phyloP scores from a whole-genome alignment of 2,888 invertebrate genomes.

The Odiellus spinosus region DNA sequence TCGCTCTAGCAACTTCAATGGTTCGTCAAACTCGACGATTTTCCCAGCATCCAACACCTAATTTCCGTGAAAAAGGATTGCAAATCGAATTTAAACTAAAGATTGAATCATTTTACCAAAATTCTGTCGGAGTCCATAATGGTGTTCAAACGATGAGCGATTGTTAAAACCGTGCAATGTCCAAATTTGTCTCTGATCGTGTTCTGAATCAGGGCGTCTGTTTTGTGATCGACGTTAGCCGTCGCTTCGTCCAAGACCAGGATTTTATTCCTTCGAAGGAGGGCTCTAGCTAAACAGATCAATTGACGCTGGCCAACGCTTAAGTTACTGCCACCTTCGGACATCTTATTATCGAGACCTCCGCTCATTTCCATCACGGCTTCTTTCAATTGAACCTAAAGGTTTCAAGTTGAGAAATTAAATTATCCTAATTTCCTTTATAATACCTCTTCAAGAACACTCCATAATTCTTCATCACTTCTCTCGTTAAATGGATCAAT shows the following conservation, averaged over 20 bases:
- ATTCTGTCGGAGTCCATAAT: constrained; percentile 83
- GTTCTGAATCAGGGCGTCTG: constrained; percentile 50
- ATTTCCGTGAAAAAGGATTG: no score
- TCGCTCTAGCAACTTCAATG: constrained; percentile 39
- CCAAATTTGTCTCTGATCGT: constrained; percentile 64
- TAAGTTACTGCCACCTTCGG: constrained; percentile 61
- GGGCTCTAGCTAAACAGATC: constrained; percentile 73
- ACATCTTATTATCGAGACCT: constrained; percentile 49
- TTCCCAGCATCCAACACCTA: constrained; percentile 58
- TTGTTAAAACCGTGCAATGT: constrained; percentile 37
- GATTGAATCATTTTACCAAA: constrained; percentile 51
- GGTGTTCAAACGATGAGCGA: constrained; percentile 51
- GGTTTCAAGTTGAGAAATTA: no score
- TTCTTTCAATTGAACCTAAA: constrained; percentile 54
- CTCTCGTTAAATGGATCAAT: constrained; percentile 69
- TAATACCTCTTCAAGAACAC: constrained; percentile 59
- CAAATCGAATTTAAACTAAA: no score
- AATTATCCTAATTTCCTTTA: constrained; percentile 4
- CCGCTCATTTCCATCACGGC: constrained; percentile 44
- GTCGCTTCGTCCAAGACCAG: constrained; percentile 82
- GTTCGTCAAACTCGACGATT: constrained; percentile 60
- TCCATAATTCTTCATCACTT: constrained; percentile 61
- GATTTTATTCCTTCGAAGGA: constrained; percentile 63
- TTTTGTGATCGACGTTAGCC: constrained; percentile 69
- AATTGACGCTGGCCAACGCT: constrained; percentile 80